Evolutionary conservation across 2,797 vertebrate species (phyloP), one percentile per base, ranked within the genome.

Genomic region (Eupleurogrammus muticus): DNA sequence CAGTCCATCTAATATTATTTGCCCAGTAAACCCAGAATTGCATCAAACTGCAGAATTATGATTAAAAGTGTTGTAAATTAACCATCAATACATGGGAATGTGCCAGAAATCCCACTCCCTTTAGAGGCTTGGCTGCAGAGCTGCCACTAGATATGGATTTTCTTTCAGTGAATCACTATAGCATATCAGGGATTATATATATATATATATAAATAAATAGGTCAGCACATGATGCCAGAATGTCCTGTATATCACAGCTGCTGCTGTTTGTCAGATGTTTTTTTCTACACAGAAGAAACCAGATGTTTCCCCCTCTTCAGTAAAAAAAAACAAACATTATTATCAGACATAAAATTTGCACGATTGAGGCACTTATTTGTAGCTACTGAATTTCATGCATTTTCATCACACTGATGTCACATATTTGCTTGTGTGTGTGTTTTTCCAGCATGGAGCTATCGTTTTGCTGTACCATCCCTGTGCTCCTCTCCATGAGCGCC

Each of bases 381-480:
- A 24, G 11, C 13, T 35, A 24, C 1, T 24, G n/a, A 20, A 38
- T 36, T 21, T 40, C 12, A 34, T 34, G 28, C 0, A 1, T 48
- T 3, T 40, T 21, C n/a, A 38, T n/a, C 7, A 17, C 47, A 28
- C 47, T 0, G 2, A 10, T 40, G 36, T n/a, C n/a, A n/a, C n/a
- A n/a, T n/a, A n/a, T n/a, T n/a, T 46, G 9, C 2, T 0, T 44
- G 16, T 40, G 59, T 58, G 11, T 9, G 42, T 28, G 44, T 4
- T 70, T 66, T 78, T 70, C 23, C 80, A 97, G 96, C 83, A 82
- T 14, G 93, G 92, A 12, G 93, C 87, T 0, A 52, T 90, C 0
- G 90, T 92, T 66, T 79, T 96, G 74, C 90, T 96, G 53, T 94
- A 94, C 88, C 95, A 96, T 57, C 96, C 96, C 0, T 96, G 95